Evolutionary conservation across 2,797 vertebrate genomes (phyloP).

Genomic region (Pelochelys cantorii): DNA sequence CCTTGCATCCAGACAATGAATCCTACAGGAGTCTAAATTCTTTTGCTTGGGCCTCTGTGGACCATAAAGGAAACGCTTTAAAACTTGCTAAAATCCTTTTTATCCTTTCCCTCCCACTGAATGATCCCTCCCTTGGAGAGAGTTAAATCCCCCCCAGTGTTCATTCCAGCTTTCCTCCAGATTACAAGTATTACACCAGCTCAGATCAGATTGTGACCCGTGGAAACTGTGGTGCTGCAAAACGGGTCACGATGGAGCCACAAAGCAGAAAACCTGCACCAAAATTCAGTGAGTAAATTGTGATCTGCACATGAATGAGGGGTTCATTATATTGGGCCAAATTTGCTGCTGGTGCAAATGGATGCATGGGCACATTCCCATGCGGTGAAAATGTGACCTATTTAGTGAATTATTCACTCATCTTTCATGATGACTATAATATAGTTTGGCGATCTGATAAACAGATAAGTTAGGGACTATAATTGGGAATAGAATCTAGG

Average conservation of each 20-base stretch:
- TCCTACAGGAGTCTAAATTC: neutral
- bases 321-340: neutral
- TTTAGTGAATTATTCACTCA: conserved; percentile 11
- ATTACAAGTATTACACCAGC: neutral
- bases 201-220: neutral
- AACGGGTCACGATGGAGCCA: neutral
- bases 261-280: neutral
- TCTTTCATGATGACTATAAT: neutral
- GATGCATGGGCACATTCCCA: neutral
- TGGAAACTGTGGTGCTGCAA: neutral
- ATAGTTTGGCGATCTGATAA: neutral
- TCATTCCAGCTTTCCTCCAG: neutral
- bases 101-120: neutral
- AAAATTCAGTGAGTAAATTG: neutral
- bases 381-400: neutral
- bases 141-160: neutral
- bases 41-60: neutral
- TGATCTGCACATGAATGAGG: neutral
- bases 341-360: neutral
- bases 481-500: neutral
- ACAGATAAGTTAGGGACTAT: neutral
- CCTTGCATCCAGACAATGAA: neutral
- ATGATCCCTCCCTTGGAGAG: neutral
- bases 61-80: neutral
- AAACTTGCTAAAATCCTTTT: neutral